phyloP scores from a whole-genome alignment of 1,140 invertebrate genomes.

The Kradibia gibbosae region DNA sequence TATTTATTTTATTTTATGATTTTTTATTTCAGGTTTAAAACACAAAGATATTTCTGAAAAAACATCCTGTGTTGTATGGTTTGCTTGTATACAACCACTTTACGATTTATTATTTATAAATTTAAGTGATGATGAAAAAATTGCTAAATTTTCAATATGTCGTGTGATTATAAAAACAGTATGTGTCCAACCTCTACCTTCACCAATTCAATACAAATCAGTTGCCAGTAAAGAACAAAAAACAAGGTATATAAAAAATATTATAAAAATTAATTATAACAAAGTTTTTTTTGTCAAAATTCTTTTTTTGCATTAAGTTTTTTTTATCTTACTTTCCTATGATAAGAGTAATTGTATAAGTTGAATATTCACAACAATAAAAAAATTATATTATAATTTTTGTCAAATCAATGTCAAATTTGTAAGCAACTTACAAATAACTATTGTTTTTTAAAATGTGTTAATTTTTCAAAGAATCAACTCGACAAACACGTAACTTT shows the following conservation, averaged over 20 bases:
- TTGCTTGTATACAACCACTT: constrained; percentile 62
- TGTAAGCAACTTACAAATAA: too few species aligned
- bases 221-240: not conserved
- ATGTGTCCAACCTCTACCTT: constrained; percentile 60
- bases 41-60: not conserved
- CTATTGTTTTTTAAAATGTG: too few species aligned
- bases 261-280: too few species aligned
- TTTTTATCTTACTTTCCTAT: too few species aligned
- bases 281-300: too few species aligned
- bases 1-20: not conserved
- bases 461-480: too few species aligned
- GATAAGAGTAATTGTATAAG: too few species aligned
- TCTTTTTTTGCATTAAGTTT: too few species aligned
- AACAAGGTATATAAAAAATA: constrained; percentile 1
- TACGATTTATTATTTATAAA: constrained; percentile 58
- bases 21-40: constrained; percentile 17
- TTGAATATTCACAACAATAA: too few species aligned
- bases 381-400: too few species aligned
- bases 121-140: constrained; percentile 61
- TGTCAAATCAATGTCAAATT: too few species aligned
- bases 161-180: constrained; percentile 59
- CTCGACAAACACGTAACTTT: too few species aligned
- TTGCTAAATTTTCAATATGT: constrained; percentile 58
- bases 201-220: constrained; percentile 53
- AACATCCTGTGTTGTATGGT: constrained; percentile 62